These are phyloP conservation scores for Lasioglossum vierecki DNA, from an alignment of 2,888 invertebrate species.

Conservation along the genomic window DNA sequence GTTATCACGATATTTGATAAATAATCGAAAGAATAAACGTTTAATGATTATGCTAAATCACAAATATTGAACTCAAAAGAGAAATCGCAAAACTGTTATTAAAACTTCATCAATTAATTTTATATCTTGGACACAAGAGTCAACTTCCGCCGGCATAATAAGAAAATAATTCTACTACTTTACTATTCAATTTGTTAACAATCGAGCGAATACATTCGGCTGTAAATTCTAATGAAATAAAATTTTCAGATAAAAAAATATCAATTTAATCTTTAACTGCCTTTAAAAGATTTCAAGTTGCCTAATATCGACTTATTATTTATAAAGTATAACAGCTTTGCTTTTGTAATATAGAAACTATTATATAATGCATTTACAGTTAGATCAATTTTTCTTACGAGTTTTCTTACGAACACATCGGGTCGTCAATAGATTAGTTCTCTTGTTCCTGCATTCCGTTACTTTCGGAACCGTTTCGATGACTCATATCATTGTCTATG, in stretches of 20 bases:
- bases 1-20: constrained; percentile 60
- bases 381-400: constrained; percentile 56
- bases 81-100: constrained; percentile 57
- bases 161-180: constrained; percentile 49
- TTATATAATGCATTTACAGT: constrained; percentile 57
- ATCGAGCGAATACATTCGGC: constrained; percentile 27
- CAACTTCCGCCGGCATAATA: constrained; percentile 30
- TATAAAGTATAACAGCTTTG: constrained; percentile 56
- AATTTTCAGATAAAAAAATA: constrained; percentile 52
- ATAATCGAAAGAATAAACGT: constrained; percentile 63
- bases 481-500: constrained; percentile 61
- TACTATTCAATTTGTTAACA: constrained; percentile 45
- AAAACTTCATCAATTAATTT: constrained; percentile 1
- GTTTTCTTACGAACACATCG: constrained; percentile 45
- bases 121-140: constrained; percentile 12
- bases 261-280: constrained; percentile 32
- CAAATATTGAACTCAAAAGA: constrained; percentile 61
- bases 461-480: constrained; percentile 76
- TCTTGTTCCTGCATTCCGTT: constrained; percentile 78
- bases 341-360: constrained; percentile 47
- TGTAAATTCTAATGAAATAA: constrained; percentile 54
- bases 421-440: constrained; percentile 53
- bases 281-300: constrained; percentile 45
- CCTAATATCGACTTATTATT: constrained; percentile 53
- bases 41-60: constrained; percentile 72